phyloP scores from a whole-genome alignment of 2,888 invertebrate species.

The Cephalotes varians region DNA sequence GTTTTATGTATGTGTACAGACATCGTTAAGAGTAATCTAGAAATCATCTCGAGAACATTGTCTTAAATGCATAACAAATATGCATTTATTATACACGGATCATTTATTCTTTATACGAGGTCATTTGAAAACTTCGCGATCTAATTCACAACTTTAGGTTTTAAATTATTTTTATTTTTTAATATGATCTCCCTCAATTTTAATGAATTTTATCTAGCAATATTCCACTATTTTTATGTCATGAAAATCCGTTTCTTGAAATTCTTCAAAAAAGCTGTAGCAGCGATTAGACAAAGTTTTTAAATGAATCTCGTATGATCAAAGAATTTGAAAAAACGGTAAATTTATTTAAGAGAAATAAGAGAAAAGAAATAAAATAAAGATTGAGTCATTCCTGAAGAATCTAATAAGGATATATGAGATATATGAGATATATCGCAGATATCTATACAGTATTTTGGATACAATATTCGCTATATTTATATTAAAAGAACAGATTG shows the following conservation, averaged over 20 bases:
- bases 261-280: too few species aligned
- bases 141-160: too few species aligned
- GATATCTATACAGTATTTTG: neutral
- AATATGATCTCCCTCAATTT: too few species aligned
- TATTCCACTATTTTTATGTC: too few species aligned
- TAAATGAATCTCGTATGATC: too few species aligned
- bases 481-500: neutral
- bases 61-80: neutral
- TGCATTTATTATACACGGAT: neutral
- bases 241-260: too few species aligned
- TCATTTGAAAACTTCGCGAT: too few species aligned
- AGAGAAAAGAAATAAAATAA: neutral
- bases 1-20: constrained; percentile 4
- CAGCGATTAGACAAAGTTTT: too few species aligned
- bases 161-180: too few species aligned
- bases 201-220: too few species aligned
- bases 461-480: neutral
- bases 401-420: neutral
- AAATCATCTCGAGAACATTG: neutral
- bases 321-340: neutral
- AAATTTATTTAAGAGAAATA: neutral
- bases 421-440: neutral
- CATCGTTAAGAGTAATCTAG: neutral
- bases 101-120: neutral
- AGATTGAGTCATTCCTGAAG: neutral